phyloP scores from a whole-genome alignment of 1,140 invertebrate species.

The Drosophila grimshawi region DNA sequence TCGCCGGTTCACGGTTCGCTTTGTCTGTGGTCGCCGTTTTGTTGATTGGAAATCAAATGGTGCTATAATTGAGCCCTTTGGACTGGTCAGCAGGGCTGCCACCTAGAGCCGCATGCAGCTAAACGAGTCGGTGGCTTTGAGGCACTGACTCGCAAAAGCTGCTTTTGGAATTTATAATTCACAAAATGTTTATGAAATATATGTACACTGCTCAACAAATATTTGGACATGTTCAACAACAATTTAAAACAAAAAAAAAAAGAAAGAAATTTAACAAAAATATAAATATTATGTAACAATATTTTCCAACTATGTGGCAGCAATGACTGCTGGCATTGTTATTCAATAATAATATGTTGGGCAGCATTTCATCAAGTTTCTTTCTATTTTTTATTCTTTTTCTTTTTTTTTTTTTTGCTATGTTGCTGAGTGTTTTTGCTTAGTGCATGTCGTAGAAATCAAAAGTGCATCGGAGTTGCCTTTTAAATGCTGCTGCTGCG shows the following conservation, averaged over 20 bases:
- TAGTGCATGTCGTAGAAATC: slow-evolving; percentile 23
- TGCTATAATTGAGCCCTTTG: slow-evolving; percentile 45
- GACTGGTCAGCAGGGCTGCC: background rate
- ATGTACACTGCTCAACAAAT: slow-evolving; percentile 10
- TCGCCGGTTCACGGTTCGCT: slow-evolving; percentile 15
- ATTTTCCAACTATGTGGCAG: background rate
- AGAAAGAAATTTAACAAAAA: slow-evolving; percentile 4
- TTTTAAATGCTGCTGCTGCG: slow-evolving; percentile 50
- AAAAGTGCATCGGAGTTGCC: slow-evolving; percentile 39
- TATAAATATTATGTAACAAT: background rate
- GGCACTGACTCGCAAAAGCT: background rate
- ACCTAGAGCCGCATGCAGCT: background rate
- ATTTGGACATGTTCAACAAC: background rate
- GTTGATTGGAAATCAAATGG: slow-evolving; percentile 53
- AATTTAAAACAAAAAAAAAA: no score
- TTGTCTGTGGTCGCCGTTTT: slow-evolving; percentile 34
- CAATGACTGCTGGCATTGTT: background rate
- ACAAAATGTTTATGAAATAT: slow-evolving; percentile 28
- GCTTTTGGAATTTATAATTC: slow-evolving; percentile 15
- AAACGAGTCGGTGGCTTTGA: background rate
- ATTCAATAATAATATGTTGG: background rate
- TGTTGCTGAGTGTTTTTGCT: slow-evolving; percentile 14
- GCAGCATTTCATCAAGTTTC: background rate
- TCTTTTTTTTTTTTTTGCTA: slow-evolving; percentile 3
- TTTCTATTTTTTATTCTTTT: background rate